Evolutionary conservation across 2,113 vertebrate species (phyloP), one percentile per base, ranked within the genome.

Genomic region (Physeter macrocephalus): DNA sequence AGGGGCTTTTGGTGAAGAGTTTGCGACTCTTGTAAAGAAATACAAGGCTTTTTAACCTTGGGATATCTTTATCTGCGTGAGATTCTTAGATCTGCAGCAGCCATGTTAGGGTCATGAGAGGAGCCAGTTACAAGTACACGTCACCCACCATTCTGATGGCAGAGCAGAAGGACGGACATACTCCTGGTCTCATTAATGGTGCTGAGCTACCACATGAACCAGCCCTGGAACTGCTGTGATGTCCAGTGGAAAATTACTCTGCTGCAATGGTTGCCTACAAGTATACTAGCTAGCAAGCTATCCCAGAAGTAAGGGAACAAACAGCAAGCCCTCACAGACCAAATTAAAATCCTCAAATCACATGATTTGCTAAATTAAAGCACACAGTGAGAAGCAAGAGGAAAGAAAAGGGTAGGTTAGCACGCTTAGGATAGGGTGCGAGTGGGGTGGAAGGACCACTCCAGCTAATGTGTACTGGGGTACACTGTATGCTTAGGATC

Each of bases 11-110:
- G 6, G 39, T 92, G 54, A 83, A 49, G 31, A 6, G 8, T 59
- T 88, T 77, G 20, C 31, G 34, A 86, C 31, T 82, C 78, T 86
- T 77, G 34, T 66, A 82, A 93, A 39, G 54, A 94, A 87, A 69
- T n/a, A 11, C 21, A 34, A 46, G 17, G 7, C 17, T 39, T 81
- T 74, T 49, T 71, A 39, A 82, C 41, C 61, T 80, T 46, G 31
- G 6, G 23, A 36, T 96, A 81, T 82, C 82, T 84, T 81, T 69
- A 20, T 71, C 52, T 92, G 34, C n/a, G 8, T 61, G 15, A 52
- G 27, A 23, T 91, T 8, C 69, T 94, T 71, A 52, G 78, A 95
- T 34, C 86, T 52, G 18, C 14, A 83, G 34, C 54, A 90, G 39
- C 54, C 36, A 57, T 39, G 14, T 88, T 43, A 93, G 43, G 5